Conservation (phyloP, 2,797 vertebrate genomes). For the Phalanger gymnotis region DNA sequence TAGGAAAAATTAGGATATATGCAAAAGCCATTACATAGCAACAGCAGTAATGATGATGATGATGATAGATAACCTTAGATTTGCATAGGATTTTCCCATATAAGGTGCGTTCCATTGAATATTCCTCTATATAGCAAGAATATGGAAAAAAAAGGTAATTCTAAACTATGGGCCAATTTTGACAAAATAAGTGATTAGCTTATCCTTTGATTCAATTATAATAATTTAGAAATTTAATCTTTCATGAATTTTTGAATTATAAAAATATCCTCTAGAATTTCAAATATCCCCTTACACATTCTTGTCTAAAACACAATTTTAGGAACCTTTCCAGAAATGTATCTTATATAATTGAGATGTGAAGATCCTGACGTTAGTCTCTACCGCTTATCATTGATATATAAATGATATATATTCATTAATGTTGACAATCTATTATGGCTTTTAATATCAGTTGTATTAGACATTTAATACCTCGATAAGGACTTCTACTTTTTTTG, state of each 20-base stretch:
- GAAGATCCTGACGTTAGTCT: not conserved
- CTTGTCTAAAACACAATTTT: conserved; percentile 35
- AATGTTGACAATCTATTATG: not conserved
- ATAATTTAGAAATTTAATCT: conserved; percentile 40
- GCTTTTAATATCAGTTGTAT: not conserved
- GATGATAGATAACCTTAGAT: not conserved
- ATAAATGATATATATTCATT: not conserved
- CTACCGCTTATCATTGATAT: not conserved
- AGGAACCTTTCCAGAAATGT: conserved; percentile 21
- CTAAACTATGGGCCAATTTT: not conserved
- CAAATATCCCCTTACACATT: not conserved
- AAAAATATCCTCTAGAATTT: conserved; percentile 9
- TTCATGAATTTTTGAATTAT: conserved; percentile 16
- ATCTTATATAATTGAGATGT: conserved; percentile 26
- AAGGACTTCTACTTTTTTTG: not conserved
- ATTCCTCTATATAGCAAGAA: not conserved
- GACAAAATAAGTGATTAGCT: not conserved
- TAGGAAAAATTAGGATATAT: not conserved
- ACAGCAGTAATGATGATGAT: not conserved
- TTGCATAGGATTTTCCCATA: not conserved
- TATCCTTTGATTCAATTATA: conserved; percentile 29
- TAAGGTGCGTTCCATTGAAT: not conserved
- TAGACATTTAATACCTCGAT: not conserved
- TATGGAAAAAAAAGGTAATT: not conserved
- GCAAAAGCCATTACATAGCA: not conserved